A percentile compares a stretch with the other conserved stretches of the same genome.
phyloP scores from a whole-genome alignment of 2,888 invertebrate genomes.

The Acutogordius australiensis region DNA sequence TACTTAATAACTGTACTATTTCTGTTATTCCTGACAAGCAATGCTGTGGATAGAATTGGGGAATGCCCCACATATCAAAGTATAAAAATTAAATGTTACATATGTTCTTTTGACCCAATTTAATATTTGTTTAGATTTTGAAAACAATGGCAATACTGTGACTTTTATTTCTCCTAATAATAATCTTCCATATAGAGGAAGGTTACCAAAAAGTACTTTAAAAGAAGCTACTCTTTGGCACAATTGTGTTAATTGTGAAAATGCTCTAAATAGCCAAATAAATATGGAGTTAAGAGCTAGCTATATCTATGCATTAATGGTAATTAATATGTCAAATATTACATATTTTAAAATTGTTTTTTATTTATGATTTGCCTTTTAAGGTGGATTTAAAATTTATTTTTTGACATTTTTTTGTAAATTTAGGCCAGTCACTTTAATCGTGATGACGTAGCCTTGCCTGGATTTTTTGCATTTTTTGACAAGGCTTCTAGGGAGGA shows the following conservation, averaged over 20 bases:
- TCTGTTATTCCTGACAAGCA: background rate
- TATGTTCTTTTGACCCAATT: background rate
- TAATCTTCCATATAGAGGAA: background rate
- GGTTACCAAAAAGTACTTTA: background rate
- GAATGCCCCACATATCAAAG: background rate
- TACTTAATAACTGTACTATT: constrained; percentile 5
- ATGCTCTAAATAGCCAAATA: background rate
- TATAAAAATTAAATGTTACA: background rate
- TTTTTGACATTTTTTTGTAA: background rate
- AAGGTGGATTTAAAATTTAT: background rate
- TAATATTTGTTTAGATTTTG: background rate
- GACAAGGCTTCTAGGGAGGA: constrained; percentile 45
- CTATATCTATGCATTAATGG: background rate
- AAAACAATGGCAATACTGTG: background rate
- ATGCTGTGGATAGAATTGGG: background rate
- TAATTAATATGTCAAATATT: too few relatives aligned
- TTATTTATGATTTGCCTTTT: background rate
- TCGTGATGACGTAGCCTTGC: constrained; percentile 42
- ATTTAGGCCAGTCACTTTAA: constrained; percentile 39
- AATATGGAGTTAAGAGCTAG: constrained; percentile 1
- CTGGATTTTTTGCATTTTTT: constrained; percentile 35
- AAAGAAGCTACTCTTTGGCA: background rate
- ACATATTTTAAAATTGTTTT: too few relatives aligned
- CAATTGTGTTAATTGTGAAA: constrained; percentile 6
- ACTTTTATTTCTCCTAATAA: background rate